These are phyloP conservation scores for Pecten maximus DNA, from an alignment of 2,888 invertebrate species.

Conservation along the genomic window DNA sequence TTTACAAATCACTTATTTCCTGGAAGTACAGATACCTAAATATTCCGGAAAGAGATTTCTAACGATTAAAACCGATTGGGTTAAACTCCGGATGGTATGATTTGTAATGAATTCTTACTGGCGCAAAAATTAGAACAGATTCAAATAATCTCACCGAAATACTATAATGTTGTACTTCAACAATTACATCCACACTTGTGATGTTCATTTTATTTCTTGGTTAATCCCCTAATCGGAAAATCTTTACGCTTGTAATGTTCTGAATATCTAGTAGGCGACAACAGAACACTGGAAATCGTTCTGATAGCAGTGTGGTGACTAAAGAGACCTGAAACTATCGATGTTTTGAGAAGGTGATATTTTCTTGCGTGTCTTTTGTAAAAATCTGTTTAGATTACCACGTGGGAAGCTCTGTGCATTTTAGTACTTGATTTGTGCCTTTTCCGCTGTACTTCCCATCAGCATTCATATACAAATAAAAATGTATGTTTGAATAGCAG, in stretches of 20 bases:
- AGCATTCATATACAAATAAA: no score
- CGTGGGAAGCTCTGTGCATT: no score
- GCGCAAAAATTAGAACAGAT: not conserved
- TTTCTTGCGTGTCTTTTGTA: no score
- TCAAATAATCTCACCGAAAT: not conserved
- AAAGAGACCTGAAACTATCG: no score
- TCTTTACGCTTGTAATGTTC: not conserved
- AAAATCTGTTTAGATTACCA: no score
- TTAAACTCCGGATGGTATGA: not conserved
- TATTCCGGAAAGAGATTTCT: constrained; percentile 15
- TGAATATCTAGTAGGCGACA: no score
- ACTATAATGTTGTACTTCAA: not conserved
- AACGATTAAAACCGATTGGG: not conserved
- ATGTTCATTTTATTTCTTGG: not conserved
- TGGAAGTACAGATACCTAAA: not conserved
- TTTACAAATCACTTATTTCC: not conserved
- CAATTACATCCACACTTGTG: not conserved
- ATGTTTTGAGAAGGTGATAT: no score
- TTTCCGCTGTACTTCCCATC: no score
- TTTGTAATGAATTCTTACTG: not conserved
- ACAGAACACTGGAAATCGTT: no score
- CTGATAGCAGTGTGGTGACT: no score
- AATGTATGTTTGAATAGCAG: no score
- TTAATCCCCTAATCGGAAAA: not conserved
- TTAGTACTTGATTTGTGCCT: no score